Evolutionary conservation across 2,113 vertebrate species (phyloP).

Genomic region (Oryzias woworae): DNA sequence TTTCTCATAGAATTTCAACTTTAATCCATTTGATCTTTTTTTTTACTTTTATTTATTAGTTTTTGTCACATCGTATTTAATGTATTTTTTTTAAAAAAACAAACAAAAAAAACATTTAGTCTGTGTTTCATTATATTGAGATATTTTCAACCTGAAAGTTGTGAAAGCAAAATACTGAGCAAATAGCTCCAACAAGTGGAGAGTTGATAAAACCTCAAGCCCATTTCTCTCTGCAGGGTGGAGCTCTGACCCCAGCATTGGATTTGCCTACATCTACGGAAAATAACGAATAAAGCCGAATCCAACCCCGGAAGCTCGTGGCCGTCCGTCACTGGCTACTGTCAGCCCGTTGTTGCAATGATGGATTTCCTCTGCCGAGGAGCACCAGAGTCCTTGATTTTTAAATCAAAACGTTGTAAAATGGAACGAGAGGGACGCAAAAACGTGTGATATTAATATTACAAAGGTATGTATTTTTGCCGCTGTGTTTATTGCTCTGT

Average conservation of each 20-base stretch:
- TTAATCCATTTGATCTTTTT: neutral
- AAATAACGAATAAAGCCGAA: slow-evolving; percentile 44
- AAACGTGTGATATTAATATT: neutral
- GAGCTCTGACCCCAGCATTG: neutral
- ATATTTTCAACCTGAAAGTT: no score
- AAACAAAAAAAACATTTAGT: no score
- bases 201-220: neutral
- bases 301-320: slow-evolving; percentile 56
- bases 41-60: no score
- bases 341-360: slow-evolving; percentile 48
- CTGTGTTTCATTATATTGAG: neutral
- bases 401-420: neutral
- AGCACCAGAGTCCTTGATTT: slow-evolving; percentile 6
- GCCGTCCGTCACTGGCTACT: slow-evolving; percentile 26
- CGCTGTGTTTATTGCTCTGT: neutral
- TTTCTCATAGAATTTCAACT: neutral
- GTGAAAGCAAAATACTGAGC: neutral
- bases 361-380: slow-evolving; percentile 35
- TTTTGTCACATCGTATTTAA: no score
- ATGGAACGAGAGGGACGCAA: slow-evolving; percentile 24
- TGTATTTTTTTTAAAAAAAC: no score
- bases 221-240: neutral
- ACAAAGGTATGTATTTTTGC: slow-evolving; percentile 44
- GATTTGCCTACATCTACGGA: slow-evolving; percentile 16
- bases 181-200: slow-evolving; percentile 36